phyloP scores from a whole-genome alignment of 2,113 vertebrate genomes.

The Girardinichthys multiradiatus region DNA sequence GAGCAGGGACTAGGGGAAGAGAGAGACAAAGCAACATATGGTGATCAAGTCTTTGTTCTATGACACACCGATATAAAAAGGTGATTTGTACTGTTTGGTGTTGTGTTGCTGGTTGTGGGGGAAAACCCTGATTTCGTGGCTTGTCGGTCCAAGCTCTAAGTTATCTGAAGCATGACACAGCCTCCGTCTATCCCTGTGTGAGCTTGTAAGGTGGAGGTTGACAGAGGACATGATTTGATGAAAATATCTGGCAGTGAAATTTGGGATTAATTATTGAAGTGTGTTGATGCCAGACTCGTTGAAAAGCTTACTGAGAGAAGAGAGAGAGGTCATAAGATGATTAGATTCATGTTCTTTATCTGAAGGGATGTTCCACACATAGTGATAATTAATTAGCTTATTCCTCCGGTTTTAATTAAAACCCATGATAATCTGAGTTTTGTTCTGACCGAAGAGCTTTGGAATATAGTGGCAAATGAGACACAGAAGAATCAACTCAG shows the following conservation, averaged over 20 bases:
- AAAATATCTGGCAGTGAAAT: constrained; percentile 16
- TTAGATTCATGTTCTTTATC: constrained; percentile 60
- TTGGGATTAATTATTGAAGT: constrained; percentile 40
- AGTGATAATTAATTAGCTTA: constrained; percentile 71
- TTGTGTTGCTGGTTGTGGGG: constrained; percentile 37
- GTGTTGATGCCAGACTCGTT: constrained; percentile 32
- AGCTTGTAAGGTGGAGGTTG: constrained; percentile 31
- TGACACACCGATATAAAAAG: constrained; percentile 43
- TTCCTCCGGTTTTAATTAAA: constrained; percentile 66
- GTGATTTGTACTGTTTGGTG: constrained; percentile 49
- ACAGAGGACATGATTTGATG: constrained; percentile 11
- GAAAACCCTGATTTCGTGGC: constrained; percentile 50
- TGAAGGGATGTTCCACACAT: constrained; percentile 61
- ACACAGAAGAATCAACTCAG: constrained; percentile 15
- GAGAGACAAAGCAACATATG: constrained; percentile 51
- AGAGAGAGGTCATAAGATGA: constrained; percentile 62
- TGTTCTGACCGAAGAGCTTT: constrained; percentile 60
- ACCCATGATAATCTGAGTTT: constrained; percentile 64
- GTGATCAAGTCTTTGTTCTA: constrained; percentile 30
- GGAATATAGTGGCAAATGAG: constrained; percentile 45
- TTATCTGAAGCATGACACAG: constrained; percentile 68
- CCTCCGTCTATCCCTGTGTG: constrained; percentile 48
- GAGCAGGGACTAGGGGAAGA: constrained; percentile 34
- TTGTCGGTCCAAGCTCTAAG: constrained; percentile 52
- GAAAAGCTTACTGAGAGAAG: constrained; percentile 39